Evolutionary conservation across 2,113 vertebrate genomes (phyloP).

Genomic region (Cyprinodon tularosa): DNA sequence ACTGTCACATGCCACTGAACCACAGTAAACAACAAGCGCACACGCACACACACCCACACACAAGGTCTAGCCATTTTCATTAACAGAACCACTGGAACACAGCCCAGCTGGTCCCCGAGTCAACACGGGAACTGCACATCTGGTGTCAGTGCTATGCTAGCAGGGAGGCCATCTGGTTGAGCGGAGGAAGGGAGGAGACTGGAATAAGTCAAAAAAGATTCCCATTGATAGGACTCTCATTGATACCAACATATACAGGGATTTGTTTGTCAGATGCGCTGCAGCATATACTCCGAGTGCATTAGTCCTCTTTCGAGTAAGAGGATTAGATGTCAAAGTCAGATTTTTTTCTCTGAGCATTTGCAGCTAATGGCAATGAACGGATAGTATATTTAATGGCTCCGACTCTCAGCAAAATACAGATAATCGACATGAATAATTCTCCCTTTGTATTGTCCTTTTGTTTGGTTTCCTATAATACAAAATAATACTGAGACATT

Average conservation of each 20-base stretch:
- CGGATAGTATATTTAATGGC: slow-evolving; percentile 72
- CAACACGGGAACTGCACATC: slow-evolving; percentile 79
- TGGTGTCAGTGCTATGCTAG: slow-evolving; percentile 79
- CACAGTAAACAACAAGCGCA: slow-evolving; percentile 66
- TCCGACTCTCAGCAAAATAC: slow-evolving; percentile 51
- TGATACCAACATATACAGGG: slow-evolving; percentile 35
- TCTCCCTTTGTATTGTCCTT: slow-evolving; percentile 39
- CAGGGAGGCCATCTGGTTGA: slow-evolving; percentile 75
- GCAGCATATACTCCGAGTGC: slow-evolving; percentile 39
- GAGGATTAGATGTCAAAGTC: slow-evolving; percentile 75
- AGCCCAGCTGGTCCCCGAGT: slow-evolving; percentile 79
- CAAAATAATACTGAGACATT: slow-evolving; percentile 64
- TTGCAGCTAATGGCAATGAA: slow-evolving; percentile 69
- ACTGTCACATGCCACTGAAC: slow-evolving; percentile 80
- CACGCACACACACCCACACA: slow-evolving; percentile 17
- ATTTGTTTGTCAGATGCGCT: slow-evolving; percentile 48
- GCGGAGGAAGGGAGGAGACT: slow-evolving; percentile 35
- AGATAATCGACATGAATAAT: slow-evolving; percentile 57
- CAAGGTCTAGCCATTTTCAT: slow-evolving; percentile 76
- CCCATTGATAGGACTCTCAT: slow-evolving; percentile 33
- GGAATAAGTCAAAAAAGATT: slow-evolving; percentile 51
- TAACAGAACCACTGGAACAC: slow-evolving; percentile 80
- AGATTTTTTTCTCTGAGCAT: slow-evolving; percentile 63
- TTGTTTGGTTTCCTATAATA: slow-evolving; percentile 29
- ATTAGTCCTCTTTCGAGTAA: slow-evolving; percentile 70